phyloP scores from a whole-genome alignment of 2,888 invertebrate genomes.

The Zhuqinia jingwanae region DNA sequence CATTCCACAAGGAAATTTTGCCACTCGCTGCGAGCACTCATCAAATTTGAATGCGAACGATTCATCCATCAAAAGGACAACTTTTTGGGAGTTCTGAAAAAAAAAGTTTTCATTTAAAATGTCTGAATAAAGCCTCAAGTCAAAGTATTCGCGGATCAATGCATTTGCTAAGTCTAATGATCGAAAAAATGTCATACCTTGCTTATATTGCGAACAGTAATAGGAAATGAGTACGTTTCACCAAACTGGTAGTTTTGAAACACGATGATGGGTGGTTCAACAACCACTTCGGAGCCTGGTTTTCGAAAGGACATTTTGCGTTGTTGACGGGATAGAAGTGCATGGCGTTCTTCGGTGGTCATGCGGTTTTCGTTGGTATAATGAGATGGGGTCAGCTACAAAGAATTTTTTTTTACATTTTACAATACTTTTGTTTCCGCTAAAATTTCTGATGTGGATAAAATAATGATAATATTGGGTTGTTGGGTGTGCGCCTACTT shows the following conservation, averaged over 20 bases:
- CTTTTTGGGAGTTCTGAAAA: conserved; percentile 74
- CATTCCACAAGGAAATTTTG: conserved; percentile 77
- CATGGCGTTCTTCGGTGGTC: conserved; percentile 72
- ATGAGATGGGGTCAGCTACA: conserved; percentile 74
- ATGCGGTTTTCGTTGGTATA: conserved; percentile 74
- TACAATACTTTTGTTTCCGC: too few species aligned
- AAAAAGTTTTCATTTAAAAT: too few species aligned
- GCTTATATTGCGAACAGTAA: conserved; percentile 74
- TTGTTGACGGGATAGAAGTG: conserved; percentile 73
- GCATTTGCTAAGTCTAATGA: background rate
- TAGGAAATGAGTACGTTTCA: conserved; percentile 55
- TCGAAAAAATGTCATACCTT: conserved; percentile 60
- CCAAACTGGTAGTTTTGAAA: conserved; percentile 76
- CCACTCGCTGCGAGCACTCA: conserved; percentile 65
- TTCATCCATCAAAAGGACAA: conserved; percentile 74
- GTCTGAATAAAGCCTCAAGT: too few species aligned
- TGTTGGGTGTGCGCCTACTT: conserved; percentile 42
- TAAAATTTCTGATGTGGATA: too few species aligned
- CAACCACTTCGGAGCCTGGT: conserved; percentile 62
- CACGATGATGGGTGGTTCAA: conserved; percentile 74
- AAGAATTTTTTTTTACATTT: background rate
- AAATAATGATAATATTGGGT: too few species aligned
- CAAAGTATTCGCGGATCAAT: too few species aligned
- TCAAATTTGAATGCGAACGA: conserved; percentile 72
- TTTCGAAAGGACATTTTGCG: conserved; percentile 68